Evolutionary conservation across 2,113 vertebrate genomes (phyloP).

Genomic region (Gnathonemus echidnorhynchus): DNA sequence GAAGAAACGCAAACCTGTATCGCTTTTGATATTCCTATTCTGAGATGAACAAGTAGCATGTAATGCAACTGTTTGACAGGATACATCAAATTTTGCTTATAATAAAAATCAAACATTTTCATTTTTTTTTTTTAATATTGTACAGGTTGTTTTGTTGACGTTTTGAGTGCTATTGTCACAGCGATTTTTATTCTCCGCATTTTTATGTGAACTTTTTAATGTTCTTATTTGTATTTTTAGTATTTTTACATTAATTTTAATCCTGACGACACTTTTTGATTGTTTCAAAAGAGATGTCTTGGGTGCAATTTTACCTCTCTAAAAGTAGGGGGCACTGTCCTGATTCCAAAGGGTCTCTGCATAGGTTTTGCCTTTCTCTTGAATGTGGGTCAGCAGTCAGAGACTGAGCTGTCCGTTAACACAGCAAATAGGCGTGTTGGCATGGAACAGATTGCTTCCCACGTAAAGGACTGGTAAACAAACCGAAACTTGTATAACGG

Average conservation of each 20-base stretch:
- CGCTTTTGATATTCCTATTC: conserved; percentile 99
- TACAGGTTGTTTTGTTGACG: conserved; percentile 80
- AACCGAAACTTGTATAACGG: conserved; percentile 74
- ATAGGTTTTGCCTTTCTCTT: conserved; percentile 98
- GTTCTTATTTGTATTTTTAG: conserved; percentile 95
- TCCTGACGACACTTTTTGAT: conserved; percentile 99
- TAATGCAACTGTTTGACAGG: conserved; percentile 99
- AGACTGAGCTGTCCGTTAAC: conserved; percentile 98
- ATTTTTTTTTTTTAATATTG: conserved; percentile 95
- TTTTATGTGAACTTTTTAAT: conserved; percentile 94
- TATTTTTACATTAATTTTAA: conserved; percentile 99
- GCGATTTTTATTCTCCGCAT: conserved; percentile 85
- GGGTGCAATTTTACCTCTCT: conserved; percentile 99
- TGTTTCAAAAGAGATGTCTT: conserved; percentile 99
- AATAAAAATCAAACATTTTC: conserved; percentile 98
- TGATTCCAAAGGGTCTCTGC: conserved; percentile 99
- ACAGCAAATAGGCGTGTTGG: conserved; percentile 96
- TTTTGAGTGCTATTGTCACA: conserved; percentile 73
- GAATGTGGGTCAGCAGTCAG: conserved; percentile 97
- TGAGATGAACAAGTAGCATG: conserved; percentile 99
- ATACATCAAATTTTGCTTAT: conserved; percentile 99
- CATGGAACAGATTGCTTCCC: conserved; percentile 97
- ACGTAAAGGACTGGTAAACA: conserved; percentile 72
- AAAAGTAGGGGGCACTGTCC: conserved; percentile 95
- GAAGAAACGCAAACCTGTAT: conserved; percentile 99